These are phyloP conservation scores for Lipotes vexillifer DNA, from an alignment of 2,113 vertebrate species.

Conservation along the genomic window DNA sequence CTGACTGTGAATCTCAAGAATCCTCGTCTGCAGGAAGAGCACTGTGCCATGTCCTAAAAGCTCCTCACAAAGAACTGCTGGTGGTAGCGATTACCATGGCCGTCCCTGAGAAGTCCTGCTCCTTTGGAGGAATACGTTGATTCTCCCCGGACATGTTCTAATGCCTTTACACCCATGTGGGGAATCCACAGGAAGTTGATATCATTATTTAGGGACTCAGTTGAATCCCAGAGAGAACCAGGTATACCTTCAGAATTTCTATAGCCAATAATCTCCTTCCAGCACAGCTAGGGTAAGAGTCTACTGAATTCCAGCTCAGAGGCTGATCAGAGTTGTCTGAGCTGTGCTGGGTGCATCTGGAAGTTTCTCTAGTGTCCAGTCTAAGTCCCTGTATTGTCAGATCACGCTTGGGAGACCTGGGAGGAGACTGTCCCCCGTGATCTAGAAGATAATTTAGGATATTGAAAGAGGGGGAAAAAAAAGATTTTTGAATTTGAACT, in stretches of 20 bases:
- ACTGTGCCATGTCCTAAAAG: background rate
- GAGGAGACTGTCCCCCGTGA: background rate
- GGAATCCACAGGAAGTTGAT: background rate
- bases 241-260: background rate
- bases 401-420: background rate
- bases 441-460: background rate
- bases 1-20: background rate
- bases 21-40: background rate
- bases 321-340: background rate
- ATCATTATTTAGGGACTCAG: background rate
- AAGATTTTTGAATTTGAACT: background rate
- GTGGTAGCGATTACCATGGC: rapidly evolving
- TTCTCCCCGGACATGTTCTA: background rate
- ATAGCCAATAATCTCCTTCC: background rate
- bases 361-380: background rate
- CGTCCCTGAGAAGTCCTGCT: background rate
- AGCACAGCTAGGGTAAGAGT: rapidly evolving
- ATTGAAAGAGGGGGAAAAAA: background rate
- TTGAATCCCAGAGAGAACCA: background rate
- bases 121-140: background rate
- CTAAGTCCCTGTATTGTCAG: background rate
- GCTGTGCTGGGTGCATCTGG: background rate
- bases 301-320: background rate
- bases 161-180: background rate
- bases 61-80: background rate